Percentiles rank a stretch among this genome's conserved stretches.
Evolutionary conservation across 2,113 vertebrate species (phyloP).

Genomic region (Eulacestoma nigropectus): DNA sequence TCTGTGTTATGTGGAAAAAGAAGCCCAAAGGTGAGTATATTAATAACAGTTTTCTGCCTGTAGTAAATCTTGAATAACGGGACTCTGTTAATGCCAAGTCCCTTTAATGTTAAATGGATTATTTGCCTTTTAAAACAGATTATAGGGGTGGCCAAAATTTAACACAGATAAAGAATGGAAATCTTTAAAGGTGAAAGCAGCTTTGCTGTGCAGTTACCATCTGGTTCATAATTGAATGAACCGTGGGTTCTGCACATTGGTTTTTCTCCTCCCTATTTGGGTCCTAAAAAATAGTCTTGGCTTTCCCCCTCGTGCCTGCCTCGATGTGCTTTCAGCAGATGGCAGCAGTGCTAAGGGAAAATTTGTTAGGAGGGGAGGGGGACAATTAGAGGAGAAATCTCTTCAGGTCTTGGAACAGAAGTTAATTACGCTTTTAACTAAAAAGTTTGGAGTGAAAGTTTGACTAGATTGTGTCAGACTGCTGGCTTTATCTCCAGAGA

Average conservation of each 20-base stretch:
- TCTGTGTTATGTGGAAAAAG: background rate
- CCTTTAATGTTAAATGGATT: background rate
- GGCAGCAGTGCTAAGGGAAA: slow-evolving; percentile 12
- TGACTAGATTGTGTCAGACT: background rate
- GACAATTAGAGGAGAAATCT: background rate
- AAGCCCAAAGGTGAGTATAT: background rate
- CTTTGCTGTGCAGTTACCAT: background rate
- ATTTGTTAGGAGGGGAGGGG: too few relatives aligned
- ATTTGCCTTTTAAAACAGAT: background rate
- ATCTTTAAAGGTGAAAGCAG: background rate
- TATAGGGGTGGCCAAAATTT: background rate
- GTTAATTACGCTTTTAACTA: background rate
- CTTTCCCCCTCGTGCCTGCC: background rate
- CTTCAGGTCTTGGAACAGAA: background rate
- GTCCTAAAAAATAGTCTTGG: background rate
- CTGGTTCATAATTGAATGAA: background rate
- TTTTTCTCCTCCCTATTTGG: background rate
- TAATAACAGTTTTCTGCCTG: background rate
- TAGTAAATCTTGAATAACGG: background rate
- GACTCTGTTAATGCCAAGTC: background rate
- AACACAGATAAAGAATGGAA: background rate
- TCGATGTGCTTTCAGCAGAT: background rate
- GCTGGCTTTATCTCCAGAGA: background rate
- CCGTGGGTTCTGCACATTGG: background rate
- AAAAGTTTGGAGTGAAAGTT: background rate